phyloP scores from a whole-genome alignment of 2,888 invertebrate species.

The Pyrgus malvae region DNA sequence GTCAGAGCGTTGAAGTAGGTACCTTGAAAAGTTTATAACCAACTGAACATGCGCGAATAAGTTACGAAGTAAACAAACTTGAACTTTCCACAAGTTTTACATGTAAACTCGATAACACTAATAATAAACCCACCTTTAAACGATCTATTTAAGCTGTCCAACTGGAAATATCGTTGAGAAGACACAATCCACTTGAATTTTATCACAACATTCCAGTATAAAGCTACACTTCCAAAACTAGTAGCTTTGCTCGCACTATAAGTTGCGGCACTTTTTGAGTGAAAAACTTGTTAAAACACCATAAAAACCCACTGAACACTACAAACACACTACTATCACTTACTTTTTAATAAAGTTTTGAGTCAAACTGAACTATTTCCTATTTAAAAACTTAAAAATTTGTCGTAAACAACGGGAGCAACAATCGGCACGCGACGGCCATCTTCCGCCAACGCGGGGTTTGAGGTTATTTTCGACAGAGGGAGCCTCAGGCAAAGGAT shows the following conservation, averaged over 20 bases:
- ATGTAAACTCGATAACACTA: slow-evolving; percentile 11
- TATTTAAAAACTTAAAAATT: slow-evolving; percentile 67
- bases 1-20: slow-evolving; percentile 23
- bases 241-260: slow-evolving; percentile 65
- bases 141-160: slow-evolving; percentile 42
- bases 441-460: slow-evolving; percentile 74
- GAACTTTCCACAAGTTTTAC: slow-evolving; percentile 58
- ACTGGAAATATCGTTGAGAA: slow-evolving; percentile 48
- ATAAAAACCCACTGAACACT: slow-evolving; percentile 44
- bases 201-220: slow-evolving; percentile 72
- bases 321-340: slow-evolving; percentile 39
- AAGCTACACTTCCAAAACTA: slow-evolving; percentile 71
- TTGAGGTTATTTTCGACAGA: slow-evolving; percentile 62
- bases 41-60: slow-evolving; percentile 69
- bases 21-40: slow-evolving; percentile 39
- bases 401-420: slow-evolving; percentile 74
- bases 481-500: slow-evolving; percentile 44
- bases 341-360: slow-evolving; percentile 52
- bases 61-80: slow-evolving; percentile 69
- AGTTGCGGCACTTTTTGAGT: slow-evolving; percentile 66
- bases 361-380: slow-evolving; percentile 47
- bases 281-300: slow-evolving; percentile 56
- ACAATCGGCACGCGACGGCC: slow-evolving; percentile 76
- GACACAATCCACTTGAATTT: slow-evolving; percentile 70
- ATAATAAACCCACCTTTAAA: slow-evolving; percentile 56